Percentiles rank a stretch among this genome's conserved stretches.
Evolutionary conservation across 2,888 invertebrate genomes (phyloP).

Genomic region (Endomychus coccineus): DNA sequence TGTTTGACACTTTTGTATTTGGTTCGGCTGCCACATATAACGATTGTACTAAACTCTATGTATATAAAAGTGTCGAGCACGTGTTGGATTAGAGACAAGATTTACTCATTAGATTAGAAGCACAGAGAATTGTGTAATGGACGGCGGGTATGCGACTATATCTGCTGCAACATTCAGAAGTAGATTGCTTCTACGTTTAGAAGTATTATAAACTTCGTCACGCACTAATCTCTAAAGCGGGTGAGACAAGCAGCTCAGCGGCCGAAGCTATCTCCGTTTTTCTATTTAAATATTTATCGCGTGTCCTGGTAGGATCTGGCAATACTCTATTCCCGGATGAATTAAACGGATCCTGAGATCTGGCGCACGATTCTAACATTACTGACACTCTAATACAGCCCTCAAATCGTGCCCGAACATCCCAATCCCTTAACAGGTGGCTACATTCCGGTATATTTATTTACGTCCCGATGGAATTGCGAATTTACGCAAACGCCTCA

Average conservation of each 20-base stretch:
- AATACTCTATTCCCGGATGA: constrained; percentile 24
- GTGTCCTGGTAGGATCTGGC: constrained; percentile 24
- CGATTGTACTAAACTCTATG: too few species aligned
- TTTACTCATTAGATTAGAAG: too few species aligned
- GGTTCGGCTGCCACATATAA: too few species aligned
- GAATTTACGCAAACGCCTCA: constrained; percentile 15
- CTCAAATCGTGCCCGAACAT: background rate
- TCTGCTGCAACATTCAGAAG: constrained; percentile 19
- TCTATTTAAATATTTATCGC: constrained; percentile 31
- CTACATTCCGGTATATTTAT: constrained; percentile 11
- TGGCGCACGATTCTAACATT: constrained; percentile 27
- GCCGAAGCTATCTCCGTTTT: constrained; percentile 17
- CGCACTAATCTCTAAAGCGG: constrained; percentile 26
- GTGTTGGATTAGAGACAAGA: too few species aligned
- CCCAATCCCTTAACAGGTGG: constrained; percentile 13
- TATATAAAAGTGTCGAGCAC: too few species aligned
- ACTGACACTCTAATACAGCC: constrained; percentile 6
- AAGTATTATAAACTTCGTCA: constrained; percentile 29
- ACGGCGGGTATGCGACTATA: too few species aligned
- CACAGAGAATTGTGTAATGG: too few species aligned
- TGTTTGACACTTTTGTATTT: too few species aligned
- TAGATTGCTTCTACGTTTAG: constrained; percentile 29
- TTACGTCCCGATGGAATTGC: constrained; percentile 3
- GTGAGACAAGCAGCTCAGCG: background rate
- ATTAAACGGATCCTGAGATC: constrained; percentile 26